phyloP scores from a whole-genome alignment of 2,113 vertebrate species.

The Chlamydotis undulata region DNA sequence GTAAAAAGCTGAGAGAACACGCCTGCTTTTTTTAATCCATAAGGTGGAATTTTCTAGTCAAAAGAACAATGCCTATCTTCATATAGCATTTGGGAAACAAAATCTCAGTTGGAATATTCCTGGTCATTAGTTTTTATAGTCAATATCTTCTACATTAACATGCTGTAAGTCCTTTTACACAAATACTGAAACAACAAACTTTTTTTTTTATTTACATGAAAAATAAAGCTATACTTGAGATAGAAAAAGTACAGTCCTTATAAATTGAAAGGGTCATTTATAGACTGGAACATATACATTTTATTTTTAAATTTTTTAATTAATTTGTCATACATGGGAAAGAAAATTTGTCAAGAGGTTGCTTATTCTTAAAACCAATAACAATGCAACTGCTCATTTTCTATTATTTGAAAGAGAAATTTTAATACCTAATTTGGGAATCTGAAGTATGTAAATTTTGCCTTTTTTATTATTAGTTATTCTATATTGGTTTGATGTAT shows the following conservation, averaged over 20 bases:
- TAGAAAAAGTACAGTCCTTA: background rate
- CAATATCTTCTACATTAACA: background rate
- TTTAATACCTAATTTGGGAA: background rate
- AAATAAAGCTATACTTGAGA: background rate
- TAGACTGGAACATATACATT: background rate
- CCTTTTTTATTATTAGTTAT: background rate
- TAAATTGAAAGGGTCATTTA: background rate
- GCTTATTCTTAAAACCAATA: background rate
- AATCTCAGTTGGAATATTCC: background rate
- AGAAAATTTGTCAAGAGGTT: background rate
- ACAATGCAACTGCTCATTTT: background rate
- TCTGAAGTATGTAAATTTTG: background rate
- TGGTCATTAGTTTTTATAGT: background rate
- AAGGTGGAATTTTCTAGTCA: background rate
- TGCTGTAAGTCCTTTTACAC: background rate
- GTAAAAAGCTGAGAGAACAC: background rate
- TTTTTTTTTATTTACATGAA: background rate
- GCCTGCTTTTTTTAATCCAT: background rate
- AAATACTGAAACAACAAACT: background rate
- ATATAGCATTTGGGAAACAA: background rate
- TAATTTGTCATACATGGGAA: background rate
- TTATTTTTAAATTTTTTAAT: background rate
- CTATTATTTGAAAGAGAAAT: background rate
- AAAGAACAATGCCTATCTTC: background rate
- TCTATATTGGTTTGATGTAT: background rate